Evolutionary conservation across 1,140 invertebrate species (phyloP).

Genomic region (Pseudomyrmex dendroicus): DNA sequence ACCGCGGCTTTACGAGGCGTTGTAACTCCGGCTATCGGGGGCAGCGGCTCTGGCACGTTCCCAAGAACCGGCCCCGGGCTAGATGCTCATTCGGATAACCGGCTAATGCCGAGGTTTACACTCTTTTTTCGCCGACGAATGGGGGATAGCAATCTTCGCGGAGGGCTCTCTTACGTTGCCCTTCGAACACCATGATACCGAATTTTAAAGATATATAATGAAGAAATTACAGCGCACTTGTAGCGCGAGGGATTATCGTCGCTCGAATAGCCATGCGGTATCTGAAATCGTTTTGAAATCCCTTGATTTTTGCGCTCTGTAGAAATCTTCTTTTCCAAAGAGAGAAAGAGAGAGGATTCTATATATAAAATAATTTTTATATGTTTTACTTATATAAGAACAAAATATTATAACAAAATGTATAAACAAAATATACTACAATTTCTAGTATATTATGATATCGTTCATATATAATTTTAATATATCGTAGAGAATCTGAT

Average conservation of each 20-base stretch:
- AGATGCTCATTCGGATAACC: conserved; percentile 69
- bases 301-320: not conserved
- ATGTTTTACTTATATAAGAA: not conserved
- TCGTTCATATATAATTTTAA: no score
- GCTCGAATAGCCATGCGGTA: not conserved
- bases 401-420: not conserved
- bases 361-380: no score
- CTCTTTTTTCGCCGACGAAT: conserved; percentile 64
- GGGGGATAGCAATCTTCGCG: conserved; percentile 59
- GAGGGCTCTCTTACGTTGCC: not conserved
- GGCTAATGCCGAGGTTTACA: conserved; percentile 68
- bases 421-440: not conserved
- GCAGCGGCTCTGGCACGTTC: conserved; percentile 62
- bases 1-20: conserved; percentile 60
- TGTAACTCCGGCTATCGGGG: conserved; percentile 58
- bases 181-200: conserved; percentile 33
- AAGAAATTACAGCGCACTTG: conserved; percentile 59
- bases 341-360: not conserved
- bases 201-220: conserved; percentile 55
- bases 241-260: not conserved
- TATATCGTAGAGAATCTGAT: no score
- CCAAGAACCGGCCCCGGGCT: conserved; percentile 63
- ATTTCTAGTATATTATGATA: no score
- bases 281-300: conserved; percentile 13
- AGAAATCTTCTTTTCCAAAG: no score